Evolutionary conservation across 2,113 vertebrate genomes (phyloP), one percentile per base, ranked within the genome.

Genomic region (Coracopsis vasa): DNA sequence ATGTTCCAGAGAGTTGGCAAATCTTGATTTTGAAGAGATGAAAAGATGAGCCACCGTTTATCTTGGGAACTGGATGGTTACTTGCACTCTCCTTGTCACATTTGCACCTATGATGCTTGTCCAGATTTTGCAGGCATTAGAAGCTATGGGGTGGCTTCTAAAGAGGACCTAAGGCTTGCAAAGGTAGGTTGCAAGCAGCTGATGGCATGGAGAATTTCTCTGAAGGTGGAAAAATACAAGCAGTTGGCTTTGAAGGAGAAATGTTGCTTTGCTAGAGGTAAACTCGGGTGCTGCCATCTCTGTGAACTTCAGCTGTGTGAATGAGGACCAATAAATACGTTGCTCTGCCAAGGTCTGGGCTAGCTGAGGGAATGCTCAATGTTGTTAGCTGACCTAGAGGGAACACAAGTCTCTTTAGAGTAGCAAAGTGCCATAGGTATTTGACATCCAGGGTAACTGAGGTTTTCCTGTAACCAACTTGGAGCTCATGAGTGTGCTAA

Each of bases 201-300:
- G 50, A 50, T 39, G 25, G 47, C 37, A 16, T 24, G 65, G 80
- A 51, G 48, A 60, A n/a, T 74, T 96, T 93, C 28, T 37, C 74
- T 92, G 48, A 35, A 73, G 51, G 31, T 92, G 90, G 95, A 96
- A 95, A 94, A 96, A 86, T 95, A 97, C 88, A 81, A 53, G 65
- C 92, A 93, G 33, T 37, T 56, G 73, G 45, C 28, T 81, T 72
- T 56, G 24, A 87, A 65, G 80, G 58, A 95, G 73, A 85, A 96
- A 72, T n/a, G 11, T 81, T 91, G 62, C 21, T 79, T 82, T 72
- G 3, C 61, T 41, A 45, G 70, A 92, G 87, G 93, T 93, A 58
- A 97, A 82, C 62, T 91, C 0, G 0, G 69, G 80, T 71, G 58
- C 78, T 90, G 87, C 81, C 41, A 69, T 84, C 54, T 10, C 51